Percentiles rank a stretch among this genome's conserved stretches.
Conservation (phyloP, 2,797 vertebrate species). For the Molossus alvarezi region DNA sequence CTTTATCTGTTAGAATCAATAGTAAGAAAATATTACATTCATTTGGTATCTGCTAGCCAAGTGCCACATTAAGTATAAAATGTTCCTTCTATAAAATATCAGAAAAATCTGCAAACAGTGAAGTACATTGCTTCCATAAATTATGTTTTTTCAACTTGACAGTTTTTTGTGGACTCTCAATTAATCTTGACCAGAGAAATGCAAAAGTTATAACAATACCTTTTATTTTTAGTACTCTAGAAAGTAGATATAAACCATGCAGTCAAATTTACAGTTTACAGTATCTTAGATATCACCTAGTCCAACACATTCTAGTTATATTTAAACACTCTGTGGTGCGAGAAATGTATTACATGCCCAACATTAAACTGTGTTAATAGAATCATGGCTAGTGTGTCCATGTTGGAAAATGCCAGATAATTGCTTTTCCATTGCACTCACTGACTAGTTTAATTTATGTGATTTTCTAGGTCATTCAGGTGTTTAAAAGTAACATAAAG, state of each 20-base stretch:
- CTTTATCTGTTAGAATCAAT: background rate
- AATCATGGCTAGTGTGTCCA: background rate
- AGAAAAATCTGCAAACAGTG: background rate
- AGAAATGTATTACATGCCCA: background rate
- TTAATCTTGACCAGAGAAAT: background rate
- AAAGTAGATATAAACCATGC: background rate
- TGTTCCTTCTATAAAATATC: background rate
- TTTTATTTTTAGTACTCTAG: background rate
- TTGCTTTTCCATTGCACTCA: background rate
- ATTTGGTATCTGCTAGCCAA: background rate
- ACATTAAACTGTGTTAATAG: background rate
- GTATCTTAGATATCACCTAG: background rate
- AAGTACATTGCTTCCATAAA: background rate
- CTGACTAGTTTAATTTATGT: background rate
- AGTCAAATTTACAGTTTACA: background rate
- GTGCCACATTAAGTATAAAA: background rate
- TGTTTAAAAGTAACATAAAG: background rate
- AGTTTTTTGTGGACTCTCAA: background rate
- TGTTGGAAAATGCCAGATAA: background rate
- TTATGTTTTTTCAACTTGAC: background rate
- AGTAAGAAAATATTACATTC: background rate
- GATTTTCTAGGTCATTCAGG: background rate
- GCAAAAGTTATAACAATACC: background rate
- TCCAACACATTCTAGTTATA: background rate
- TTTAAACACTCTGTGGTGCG: background rate